Evolutionary conservation across 2,113 vertebrate species (phyloP), one percentile per base, ranked within the genome.

Genomic region (Peromyscus leucopus): DNA sequence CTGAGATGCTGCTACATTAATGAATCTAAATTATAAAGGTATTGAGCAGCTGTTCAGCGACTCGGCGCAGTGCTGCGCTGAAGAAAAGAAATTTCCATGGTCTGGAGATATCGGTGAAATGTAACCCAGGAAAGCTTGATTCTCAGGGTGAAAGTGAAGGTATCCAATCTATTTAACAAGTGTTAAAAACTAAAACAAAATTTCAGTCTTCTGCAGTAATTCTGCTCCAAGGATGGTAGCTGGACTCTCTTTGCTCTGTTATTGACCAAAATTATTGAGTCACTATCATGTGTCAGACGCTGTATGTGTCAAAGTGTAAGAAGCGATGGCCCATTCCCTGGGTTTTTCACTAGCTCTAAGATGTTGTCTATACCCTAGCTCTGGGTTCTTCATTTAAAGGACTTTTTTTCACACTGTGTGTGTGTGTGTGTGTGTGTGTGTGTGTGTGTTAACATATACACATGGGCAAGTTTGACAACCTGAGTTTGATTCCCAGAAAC

Each of bases 11-110:
- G 93, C 90, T 90, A 92, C 65, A 76, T 89, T 90, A 96, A 97
- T 97, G 88, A 88, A 93, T 95, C 91, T 61, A 97, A 97, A 95
- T 97, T 95, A 93, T 95, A 86, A 94, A 94, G 24, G 75, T 92
- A 51, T 93, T 85, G 42, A 92, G 51, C 51, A 90, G 36, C 95
- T 96, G 36, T 88, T 96, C 92, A 94, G 42, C 71, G 61, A 80
- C 76, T 72, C 57, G 75, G 11, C 36, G 75, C 13, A 80, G 48
- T n/a, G 46, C n/a, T 92, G 63, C 48, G 78, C 21, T 90, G 75
- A 93, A 96, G 61, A 75, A 87, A 69, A 83, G 48, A n/a, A 36
- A 87, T 87, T 46, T 87, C 84, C 36, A 87, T 19, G 69, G 84
- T 33, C 46, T 36, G 19, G 63, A 69, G 42, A 51, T 36, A 94